Conservation (phyloP, 53 echinoderm and acorn worm species). For the Antedon mediterranea region DNA sequence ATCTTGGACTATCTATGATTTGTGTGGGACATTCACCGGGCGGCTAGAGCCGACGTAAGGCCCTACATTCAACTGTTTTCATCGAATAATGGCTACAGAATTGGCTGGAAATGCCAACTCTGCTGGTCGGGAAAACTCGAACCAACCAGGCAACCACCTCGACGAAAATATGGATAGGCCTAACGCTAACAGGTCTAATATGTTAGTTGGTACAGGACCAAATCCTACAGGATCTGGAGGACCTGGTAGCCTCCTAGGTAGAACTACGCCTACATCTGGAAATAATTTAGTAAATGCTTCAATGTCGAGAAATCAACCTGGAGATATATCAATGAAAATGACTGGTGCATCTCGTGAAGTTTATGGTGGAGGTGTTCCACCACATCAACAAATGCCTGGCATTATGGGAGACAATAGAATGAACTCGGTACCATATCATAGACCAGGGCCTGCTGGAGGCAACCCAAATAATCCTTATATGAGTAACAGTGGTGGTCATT, state of each 20-base stretch:
- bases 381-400: neutral
- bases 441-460: slow-evolving; percentile 16
- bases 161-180: slow-evolving; percentile 66
- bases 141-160: slow-evolving; percentile 67
- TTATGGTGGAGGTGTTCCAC: neutral
- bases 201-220: slow-evolving; percentile 1
- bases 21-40: slow-evolving; percentile 46
- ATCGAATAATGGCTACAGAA: slow-evolving; percentile 85
- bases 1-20: slow-evolving; percentile 74
- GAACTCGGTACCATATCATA: slow-evolving; percentile 27
- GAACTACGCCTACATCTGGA: neutral
- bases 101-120: slow-evolving; percentile 96
- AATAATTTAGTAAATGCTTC: neutral
- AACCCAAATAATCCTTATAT: slow-evolving; percentile 68
- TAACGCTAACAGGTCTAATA: neutral
- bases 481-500: slow-evolving; percentile 20
- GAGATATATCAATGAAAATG: neutral
- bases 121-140: slow-evolving; percentile 68
- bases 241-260: neutral
- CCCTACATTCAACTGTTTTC: slow-evolving; percentile 46
- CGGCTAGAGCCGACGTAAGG: slow-evolving; percentile 51
- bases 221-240: neutral
- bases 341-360: neutral
- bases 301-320: neutral
- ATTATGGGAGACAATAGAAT: slow-evolving; percentile 34